Evolutionary conservation across 1,140 invertebrate species (phyloP), one percentile per base, ranked within the genome.

Genomic region (Stegodyphus dumicola): DNA sequence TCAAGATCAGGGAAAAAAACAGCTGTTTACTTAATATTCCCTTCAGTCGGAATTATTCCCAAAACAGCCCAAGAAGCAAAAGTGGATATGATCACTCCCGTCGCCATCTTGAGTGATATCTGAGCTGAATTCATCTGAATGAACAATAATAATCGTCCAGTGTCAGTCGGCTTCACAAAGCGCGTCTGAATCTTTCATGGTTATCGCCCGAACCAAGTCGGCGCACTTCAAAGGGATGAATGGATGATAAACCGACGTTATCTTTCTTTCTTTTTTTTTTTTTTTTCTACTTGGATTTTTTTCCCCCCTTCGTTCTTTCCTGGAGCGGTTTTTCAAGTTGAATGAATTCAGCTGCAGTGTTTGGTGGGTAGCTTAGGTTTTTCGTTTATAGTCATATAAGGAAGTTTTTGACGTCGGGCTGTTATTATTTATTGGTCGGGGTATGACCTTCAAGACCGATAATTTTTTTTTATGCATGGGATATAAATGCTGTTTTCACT

Each of bases 231-330:
- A 85, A 85, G 73, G 66, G n/a, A 49, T 83, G 80, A 83, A 83
- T 83, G 80, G 80, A 76, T 85, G 81, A 85, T 85, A 85, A 85
- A 85, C 81, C 74, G 81, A 56, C 81, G 74, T 77, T 85, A 85
- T 85, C 81, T 76, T 56, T n/a, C 71, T 74, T 84, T 84, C 60
- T 79, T 76, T 48, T 65, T 48, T 76, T 76, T 15, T 65, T 65
- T 77, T 51, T 54, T 13, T 49, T 70, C 66, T n/a, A n/a, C n/a
- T 70, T 67, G 48, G 33, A 10, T 71, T 71, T 53, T n/a, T 53
- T 53, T 53, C 52, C 9, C 49, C 15, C 33, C 49, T 66, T 83
- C 49, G 70, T 81, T 74, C 54, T 69, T 77, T 83, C 66, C 81
- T 64, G 65, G 73, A 76, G 81, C 81, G 81, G 81, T 85, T 85